Evolutionary conservation across 2,797 vertebrate species (phyloP).

Genomic region (Merluccius polli): DNA sequence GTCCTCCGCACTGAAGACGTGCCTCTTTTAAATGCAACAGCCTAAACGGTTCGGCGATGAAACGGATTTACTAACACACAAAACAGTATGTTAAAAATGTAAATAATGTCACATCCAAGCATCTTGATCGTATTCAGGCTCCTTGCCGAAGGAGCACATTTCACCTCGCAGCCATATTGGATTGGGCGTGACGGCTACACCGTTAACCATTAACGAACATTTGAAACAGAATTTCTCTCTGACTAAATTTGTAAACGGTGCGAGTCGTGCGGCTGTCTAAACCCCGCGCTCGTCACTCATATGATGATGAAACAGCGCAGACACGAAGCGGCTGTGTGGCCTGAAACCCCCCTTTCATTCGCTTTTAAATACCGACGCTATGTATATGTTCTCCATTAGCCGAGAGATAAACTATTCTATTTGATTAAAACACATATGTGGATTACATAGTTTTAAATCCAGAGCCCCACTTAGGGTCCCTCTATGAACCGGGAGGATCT

Average conservation of each 20-base stretch:
- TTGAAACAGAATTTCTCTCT: too few relatives aligned
- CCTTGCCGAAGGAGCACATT: neutral
- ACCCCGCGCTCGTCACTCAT: too few relatives aligned
- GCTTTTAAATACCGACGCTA: too few relatives aligned
- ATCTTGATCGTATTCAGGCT: neutral
- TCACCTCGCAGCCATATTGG: too few relatives aligned
- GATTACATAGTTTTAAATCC: constrained; percentile 26
- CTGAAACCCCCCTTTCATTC: neutral
- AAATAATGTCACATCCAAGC: too few relatives aligned
- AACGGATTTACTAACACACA: neutral
- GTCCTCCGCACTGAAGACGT: constrained; percentile 17
- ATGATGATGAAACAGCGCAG: too few relatives aligned
- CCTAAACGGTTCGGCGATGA: neutral
- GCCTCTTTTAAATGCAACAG: neutral
- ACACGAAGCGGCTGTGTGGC: neutral
- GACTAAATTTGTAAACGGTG: too few relatives aligned
- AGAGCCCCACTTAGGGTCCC: constrained; percentile 7
- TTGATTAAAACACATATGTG: constrained; percentile 17
- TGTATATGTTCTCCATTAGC: constrained; percentile 19
- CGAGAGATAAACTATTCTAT: constrained; percentile 27
- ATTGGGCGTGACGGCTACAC: too few relatives aligned
- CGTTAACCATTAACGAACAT: too few relatives aligned
- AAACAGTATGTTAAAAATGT: neutral
- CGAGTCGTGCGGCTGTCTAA: too few relatives aligned
- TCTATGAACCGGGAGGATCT: constrained; percentile 34